Conservation (phyloP, 30 jellyfish, hydroid and myxozoan species). For the Pelagia noctiluca region DNA sequence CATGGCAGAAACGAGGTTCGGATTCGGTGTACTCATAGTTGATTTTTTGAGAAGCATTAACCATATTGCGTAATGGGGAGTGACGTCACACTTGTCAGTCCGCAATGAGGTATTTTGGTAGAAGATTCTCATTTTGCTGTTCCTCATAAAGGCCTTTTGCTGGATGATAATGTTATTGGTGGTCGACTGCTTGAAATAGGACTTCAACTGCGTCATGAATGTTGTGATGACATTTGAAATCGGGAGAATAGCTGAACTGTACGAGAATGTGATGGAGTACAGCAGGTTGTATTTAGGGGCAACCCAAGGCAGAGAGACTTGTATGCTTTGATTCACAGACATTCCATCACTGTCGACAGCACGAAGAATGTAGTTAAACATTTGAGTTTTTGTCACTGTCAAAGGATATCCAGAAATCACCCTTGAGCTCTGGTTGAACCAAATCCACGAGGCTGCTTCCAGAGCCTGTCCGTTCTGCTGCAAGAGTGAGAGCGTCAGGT, state of each 20-base stretch:
- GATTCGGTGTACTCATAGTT: constrained; percentile 37
- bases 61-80: constrained; percentile 28
- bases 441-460: constrained; percentile 69
- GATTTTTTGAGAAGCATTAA: constrained; percentile 11
- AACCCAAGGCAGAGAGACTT: constrained; percentile 26
- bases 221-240: constrained; percentile 29
- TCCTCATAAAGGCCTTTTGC: constrained; percentile 32
- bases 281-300: constrained; percentile 60
- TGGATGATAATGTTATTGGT: constrained; percentile 34
- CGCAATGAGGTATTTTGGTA: constrained; percentile 76
- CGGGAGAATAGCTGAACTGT: constrained; percentile 19
- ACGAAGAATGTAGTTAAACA: constrained; percentile 41
- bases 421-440: constrained; percentile 62
- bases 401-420: constrained; percentile 79
- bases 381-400: constrained; percentile 12
- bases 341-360: constrained; percentile 58
- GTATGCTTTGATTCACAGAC: constrained; percentile 62
- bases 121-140: constrained; percentile 27
- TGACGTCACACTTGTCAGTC: constrained; percentile 73
- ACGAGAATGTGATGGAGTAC: constrained; percentile 40
- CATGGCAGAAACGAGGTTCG: constrained; percentile 71
- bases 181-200: constrained; percentile 49
- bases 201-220: constrained; percentile 45
- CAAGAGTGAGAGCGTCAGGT: constrained; percentile 29
- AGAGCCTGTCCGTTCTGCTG: constrained; percentile 46